A percentile compares a stretch with the other conserved stretches of the same genome.
phyloP scores from a whole-genome alignment of 1,140 invertebrate genomes.

The Neuroterus valhalla region DNA sequence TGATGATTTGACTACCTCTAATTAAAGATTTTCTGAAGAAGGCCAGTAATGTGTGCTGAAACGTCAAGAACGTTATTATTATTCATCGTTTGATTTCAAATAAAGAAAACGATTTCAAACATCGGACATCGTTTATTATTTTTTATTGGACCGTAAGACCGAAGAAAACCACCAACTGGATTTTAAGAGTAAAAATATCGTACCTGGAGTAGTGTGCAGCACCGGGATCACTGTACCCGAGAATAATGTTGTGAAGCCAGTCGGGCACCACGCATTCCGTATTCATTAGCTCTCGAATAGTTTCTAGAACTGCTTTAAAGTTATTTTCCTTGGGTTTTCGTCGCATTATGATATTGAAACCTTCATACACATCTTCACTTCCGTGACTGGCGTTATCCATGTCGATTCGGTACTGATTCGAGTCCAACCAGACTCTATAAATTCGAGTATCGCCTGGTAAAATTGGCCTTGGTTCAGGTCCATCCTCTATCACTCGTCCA shows the following conservation, averaged over 20 bases:
- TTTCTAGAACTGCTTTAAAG: constrained; percentile 99
- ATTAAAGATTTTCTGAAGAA: no score
- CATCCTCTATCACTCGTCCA: constrained; percentile 98
- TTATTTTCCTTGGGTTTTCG: constrained; percentile 99
- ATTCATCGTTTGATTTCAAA: no score
- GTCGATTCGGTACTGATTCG: constrained; percentile 96
- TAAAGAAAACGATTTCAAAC: constrained; percentile 29
- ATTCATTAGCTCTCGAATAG: constrained; percentile 99
- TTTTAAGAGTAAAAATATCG: not conserved
- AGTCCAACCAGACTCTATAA: constrained; percentile 95
- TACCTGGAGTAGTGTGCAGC: constrained; percentile 95
- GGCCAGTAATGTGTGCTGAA: no score
- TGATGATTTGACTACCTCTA: no score
- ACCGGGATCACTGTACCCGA: constrained; percentile 97
- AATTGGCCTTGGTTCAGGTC: constrained; percentile 90
- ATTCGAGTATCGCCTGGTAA: constrained; percentile 93
- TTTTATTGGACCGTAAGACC: no score
- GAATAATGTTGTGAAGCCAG: constrained; percentile 98
- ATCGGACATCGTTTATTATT: no score
- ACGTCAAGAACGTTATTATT: no score
- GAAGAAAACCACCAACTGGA: no score
- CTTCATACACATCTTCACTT: constrained; percentile 91
- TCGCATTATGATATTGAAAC: constrained; percentile 98
- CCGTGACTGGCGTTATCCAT: constrained; percentile 89
- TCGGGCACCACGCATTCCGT: constrained; percentile 99